Percentiles rank a stretch among this genome's conserved stretches.
These are phyloP conservation scores for Micromys minutus DNA, from an alignment of 2,113 vertebrate species.

Conservation along the genomic window DNA sequence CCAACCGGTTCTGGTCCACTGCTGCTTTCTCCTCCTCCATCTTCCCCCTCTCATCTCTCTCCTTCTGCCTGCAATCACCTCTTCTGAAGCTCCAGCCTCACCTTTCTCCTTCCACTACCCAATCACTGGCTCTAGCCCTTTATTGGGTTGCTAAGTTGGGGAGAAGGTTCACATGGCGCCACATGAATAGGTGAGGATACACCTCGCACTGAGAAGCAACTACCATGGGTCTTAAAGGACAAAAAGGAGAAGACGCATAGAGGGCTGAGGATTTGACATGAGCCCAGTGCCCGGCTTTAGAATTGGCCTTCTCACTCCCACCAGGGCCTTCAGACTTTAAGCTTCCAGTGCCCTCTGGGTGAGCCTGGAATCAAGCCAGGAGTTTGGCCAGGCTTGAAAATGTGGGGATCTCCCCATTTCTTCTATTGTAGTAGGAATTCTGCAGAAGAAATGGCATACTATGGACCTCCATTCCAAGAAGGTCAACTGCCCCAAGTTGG, in stretches of 20 bases:
- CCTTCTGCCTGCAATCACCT: too few species aligned
- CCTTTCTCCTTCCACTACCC: too few species aligned
- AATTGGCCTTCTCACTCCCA: neutral
- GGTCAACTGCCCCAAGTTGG: neutral
- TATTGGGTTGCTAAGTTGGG: too few species aligned
- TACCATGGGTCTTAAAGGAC: neutral
- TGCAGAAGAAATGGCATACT: neutral
- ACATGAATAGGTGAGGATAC: neutral
- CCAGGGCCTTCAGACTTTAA: neutral
- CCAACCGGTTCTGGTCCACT: too few species aligned
- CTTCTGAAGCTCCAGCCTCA: too few species aligned
- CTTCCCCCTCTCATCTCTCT: too few species aligned
- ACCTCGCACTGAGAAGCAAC: conserved; percentile 9
- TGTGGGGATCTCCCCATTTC: neutral
- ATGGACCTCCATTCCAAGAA: neutral
- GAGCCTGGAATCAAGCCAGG: neutral
- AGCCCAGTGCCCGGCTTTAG: neutral
- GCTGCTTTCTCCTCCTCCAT: too few species aligned
- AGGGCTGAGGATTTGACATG: neutral
- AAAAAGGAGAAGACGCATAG: neutral
- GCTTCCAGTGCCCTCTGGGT: neutral
- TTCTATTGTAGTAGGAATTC: neutral
- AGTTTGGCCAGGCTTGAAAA: neutral
- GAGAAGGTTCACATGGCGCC: too few species aligned
- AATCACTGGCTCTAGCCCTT: too few species aligned